Percentiles rank a stretch among this genome's conserved stretches.
phyloP scores from a whole-genome alignment of 2,113 vertebrate species.

The Phainopepla nitens region DNA sequence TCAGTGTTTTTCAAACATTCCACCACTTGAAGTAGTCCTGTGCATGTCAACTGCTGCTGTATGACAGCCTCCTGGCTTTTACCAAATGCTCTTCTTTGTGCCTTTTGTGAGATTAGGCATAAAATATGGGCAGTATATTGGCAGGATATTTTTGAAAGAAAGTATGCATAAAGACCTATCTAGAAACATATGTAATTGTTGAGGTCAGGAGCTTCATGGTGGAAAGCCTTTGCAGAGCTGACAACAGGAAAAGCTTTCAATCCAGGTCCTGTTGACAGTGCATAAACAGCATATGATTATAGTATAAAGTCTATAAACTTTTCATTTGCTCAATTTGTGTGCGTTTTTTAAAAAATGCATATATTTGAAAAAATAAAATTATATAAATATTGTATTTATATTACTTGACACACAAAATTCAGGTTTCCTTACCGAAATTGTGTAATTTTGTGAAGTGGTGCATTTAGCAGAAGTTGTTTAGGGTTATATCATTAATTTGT shows the following conservation, averaged over 20 bases:
- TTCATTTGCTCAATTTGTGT: not conserved
- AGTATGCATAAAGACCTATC: not conserved
- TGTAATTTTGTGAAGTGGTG: conserved; percentile 56
- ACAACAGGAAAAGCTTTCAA: not conserved
- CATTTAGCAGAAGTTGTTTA: conserved; percentile 59
- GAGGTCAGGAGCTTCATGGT: not conserved
- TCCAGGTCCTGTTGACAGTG: not conserved
- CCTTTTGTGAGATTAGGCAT: not conserved
- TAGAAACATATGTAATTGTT: not conserved
- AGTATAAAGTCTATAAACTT: not conserved
- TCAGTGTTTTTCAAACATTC: not conserved
- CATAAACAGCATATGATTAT: not conserved
- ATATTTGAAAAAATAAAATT: conserved; percentile 44
- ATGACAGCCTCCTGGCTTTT: not conserved
- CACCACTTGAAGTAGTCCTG: not conserved
- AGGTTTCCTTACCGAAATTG: conserved; percentile 27
- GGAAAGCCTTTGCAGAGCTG: not conserved
- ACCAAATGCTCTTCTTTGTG: not conserved
- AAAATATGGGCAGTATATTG: not conserved
- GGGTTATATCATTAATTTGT: conserved; percentile 49
- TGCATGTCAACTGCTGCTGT: not conserved
- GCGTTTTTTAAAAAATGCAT: not conserved
- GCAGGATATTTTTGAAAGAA: not conserved
- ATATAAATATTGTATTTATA: conserved; percentile 23
- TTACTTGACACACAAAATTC: conserved; percentile 37